Evolutionary conservation across 1,140 invertebrate genomes (phyloP).

Genomic region (Microplitis demolitor): DNA sequence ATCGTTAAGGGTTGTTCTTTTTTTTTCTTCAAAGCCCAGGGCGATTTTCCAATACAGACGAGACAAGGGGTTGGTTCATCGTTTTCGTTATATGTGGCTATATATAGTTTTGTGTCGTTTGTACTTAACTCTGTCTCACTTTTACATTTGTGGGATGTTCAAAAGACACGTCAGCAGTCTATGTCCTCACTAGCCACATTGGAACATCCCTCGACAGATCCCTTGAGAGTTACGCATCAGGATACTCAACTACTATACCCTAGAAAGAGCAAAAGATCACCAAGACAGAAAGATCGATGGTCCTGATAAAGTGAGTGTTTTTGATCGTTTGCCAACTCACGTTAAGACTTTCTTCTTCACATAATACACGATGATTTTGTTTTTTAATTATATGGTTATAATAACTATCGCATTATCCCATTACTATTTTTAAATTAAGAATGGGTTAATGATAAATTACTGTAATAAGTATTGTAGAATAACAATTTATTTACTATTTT

Average conservation of each 20-base stretch:
- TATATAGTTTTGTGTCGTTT: background rate
- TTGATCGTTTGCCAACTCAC: constrained; percentile 45
- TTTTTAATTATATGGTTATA: background rate
- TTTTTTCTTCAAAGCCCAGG: background rate
- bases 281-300: constrained; percentile 48
- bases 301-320: constrained; percentile 48
- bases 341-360: constrained; percentile 5
- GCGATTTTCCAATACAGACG: background rate
- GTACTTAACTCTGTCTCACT: background rate
- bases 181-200: constrained; percentile 8
- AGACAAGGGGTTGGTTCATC: constrained; percentile 1
- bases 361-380: background rate
- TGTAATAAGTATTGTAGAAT: no score
- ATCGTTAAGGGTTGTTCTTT: constrained; percentile 19
- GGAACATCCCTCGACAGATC: constrained; percentile 7
- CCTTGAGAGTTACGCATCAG: background rate
- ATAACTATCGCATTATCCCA: no score
- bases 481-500: no score
- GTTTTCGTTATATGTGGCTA: background rate
- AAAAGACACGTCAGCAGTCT: constrained; percentile 17
- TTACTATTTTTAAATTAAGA: no score
- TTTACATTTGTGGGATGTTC: constrained; percentile 4
- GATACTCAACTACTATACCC: background rate
- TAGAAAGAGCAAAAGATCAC: constrained; percentile 10
- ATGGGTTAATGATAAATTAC: no score